phyloP scores from a whole-genome alignment of 1,140 invertebrate species.

The Mycetomoellerius zeteki region DNA sequence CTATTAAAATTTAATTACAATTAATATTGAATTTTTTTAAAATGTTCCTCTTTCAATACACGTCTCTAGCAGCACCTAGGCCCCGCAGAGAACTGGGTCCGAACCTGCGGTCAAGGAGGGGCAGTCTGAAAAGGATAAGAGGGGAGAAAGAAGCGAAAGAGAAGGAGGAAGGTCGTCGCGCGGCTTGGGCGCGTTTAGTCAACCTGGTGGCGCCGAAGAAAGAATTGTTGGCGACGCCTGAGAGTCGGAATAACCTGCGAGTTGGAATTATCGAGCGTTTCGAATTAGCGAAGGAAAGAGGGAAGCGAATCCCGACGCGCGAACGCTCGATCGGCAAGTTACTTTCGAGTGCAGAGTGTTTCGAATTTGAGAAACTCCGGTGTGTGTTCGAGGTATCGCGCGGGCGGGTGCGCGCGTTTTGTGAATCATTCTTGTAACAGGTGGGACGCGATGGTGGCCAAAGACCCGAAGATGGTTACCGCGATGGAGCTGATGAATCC shows the following conservation, averaged over 20 bases:
- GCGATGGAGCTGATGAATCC: conserved; percentile 79
- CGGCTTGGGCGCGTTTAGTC: conserved; percentile 76
- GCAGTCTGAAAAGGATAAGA: conserved; percentile 29
- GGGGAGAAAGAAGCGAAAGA: conserved; percentile 60
- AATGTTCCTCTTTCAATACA: too few relatives aligned
- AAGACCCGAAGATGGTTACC: conserved; percentile 75
- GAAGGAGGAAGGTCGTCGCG: conserved; percentile 56
- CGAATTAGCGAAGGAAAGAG: neutral
- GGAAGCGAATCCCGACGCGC: neutral
- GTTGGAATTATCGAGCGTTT: conserved; percentile 20
- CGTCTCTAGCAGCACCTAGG: neutral
- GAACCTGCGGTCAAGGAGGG: conserved; percentile 65
- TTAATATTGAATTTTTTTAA: too few relatives aligned
- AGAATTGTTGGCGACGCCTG: conserved; percentile 66
- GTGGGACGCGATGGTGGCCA: conserved; percentile 76
- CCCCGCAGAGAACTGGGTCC: conserved; percentile 34
- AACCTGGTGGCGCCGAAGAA: conserved; percentile 81
- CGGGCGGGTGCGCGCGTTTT: conserved; percentile 30
- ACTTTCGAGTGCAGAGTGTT: neutral
- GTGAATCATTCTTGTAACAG: conserved; percentile 37
- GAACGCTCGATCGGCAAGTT: neutral
- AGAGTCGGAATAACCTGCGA: conserved; percentile 50
- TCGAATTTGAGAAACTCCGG: neutral
- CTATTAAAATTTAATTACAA: too few relatives aligned
- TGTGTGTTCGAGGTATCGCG: neutral